phyloP scores from a whole-genome alignment of 2,888 invertebrate genomes.

The Smittia aterrima region DNA sequence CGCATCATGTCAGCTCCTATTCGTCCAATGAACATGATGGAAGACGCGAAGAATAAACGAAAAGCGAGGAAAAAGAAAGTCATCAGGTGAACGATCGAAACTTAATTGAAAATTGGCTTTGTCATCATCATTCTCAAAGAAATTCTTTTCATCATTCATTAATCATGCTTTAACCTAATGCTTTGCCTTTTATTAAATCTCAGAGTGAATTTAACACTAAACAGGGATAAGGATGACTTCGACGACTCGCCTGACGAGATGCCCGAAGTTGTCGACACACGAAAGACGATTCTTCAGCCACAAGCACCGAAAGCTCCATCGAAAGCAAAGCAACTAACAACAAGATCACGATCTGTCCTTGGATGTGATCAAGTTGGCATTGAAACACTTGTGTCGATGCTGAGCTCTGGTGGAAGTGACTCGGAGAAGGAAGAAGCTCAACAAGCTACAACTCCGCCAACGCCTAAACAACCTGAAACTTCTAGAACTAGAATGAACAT shows the following conservation, averaged over 20 bases:
- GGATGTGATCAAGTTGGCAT: slow-evolving; percentile 54
- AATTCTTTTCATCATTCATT: slow-evolving; percentile 1
- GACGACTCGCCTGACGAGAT: slow-evolving; percentile 42
- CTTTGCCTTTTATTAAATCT: neutral
- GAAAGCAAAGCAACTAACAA: slow-evolving; percentile 43
- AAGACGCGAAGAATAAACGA: slow-evolving; percentile 34
- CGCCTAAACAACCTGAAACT: slow-evolving; percentile 44
- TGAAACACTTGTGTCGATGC: slow-evolving; percentile 66
- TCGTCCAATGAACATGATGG: slow-evolving; percentile 46
- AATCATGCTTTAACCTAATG: slow-evolving; percentile 19
- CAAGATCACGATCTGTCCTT: slow-evolving; percentile 49
- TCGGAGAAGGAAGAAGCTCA: slow-evolving; percentile 56
- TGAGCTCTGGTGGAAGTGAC: slow-evolving; percentile 66
- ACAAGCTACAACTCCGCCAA: slow-evolving; percentile 42
- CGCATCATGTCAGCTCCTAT: slow-evolving; percentile 56
- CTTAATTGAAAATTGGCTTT: neutral
- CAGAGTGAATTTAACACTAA: slow-evolving; percentile 42
- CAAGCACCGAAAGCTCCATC: slow-evolving; percentile 37
- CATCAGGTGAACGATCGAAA: slow-evolving; percentile 20
- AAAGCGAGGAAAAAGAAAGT: slow-evolving; percentile 26
- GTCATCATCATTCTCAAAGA: neutral
- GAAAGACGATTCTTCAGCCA: slow-evolving; percentile 44
- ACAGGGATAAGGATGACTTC: slow-evolving; percentile 38
- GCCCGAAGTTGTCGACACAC: slow-evolving; percentile 44
- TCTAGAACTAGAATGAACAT: slow-evolving; percentile 47